These are phyloP conservation scores for Girardinichthys multiradiatus DNA, from an alignment of 2,113 vertebrate species.

Conservation along the genomic window DNA sequence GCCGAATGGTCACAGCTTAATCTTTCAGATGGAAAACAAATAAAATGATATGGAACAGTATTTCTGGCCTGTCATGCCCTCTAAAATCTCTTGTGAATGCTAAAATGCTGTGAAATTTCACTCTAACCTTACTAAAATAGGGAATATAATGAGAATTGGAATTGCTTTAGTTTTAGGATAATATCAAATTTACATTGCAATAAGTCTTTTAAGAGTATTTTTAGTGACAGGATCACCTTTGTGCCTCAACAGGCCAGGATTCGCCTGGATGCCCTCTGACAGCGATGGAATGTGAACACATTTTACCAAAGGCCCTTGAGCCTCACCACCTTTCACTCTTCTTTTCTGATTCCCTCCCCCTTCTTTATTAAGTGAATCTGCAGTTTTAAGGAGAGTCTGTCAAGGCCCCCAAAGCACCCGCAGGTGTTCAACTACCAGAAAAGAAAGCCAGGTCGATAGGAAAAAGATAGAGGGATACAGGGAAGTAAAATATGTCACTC, in stretches of 20 bases:
- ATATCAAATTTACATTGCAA: not conserved
- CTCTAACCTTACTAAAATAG: not conserved
- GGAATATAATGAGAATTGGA: not conserved
- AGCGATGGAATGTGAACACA: conserved; percentile 79
- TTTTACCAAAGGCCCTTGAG: conserved; percentile 72
- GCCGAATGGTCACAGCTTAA: conserved; percentile 68
- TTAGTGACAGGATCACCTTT: conserved; percentile 46
- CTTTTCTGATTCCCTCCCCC: conserved; percentile 48
- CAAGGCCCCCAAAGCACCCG: conserved; percentile 59
- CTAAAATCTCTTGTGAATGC: conserved; percentile 28
- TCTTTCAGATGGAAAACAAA: conserved; percentile 76
- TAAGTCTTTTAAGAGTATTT: conserved; percentile 20
- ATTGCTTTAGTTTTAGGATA: not conserved
- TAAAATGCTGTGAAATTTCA: conserved; percentile 32
- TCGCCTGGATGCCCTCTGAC: conserved; percentile 76
- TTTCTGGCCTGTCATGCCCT: conserved; percentile 57
- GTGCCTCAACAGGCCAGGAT: conserved; percentile 72
- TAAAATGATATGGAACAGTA: conserved; percentile 76
- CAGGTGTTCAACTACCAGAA: conserved; percentile 64
- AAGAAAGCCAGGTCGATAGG: not conserved
- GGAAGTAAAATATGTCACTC: not conserved
- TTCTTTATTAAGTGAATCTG: conserved; percentile 56
- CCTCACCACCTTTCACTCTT: conserved; percentile 72
- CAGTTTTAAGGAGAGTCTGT: conserved; percentile 47
- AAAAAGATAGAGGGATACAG: not conserved